Percentiles rank a stretch among this genome's conserved stretches.
Conservation (phyloP, 2,797 vertebrate genomes). For the Pogoniulus pusillus region DNA sequence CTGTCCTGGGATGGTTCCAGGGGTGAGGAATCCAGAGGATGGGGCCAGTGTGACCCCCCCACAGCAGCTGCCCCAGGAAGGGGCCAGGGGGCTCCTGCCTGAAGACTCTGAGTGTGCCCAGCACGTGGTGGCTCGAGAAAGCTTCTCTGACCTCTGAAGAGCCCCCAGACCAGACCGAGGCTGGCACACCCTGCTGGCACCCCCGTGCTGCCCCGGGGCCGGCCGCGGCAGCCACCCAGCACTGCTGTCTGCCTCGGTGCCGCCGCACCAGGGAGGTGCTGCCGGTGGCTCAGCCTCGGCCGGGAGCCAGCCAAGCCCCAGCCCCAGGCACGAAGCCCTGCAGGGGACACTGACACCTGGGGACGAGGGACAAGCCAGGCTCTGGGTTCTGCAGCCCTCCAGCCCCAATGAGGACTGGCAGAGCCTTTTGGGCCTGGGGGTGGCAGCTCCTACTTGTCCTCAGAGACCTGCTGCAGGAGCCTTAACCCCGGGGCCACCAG, state of each 20-base stretch:
- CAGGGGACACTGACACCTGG: background rate
- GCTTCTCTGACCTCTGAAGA: accelerated
- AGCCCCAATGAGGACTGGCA: background rate
- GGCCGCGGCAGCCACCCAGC: accelerated
- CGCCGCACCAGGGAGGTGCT: background rate
- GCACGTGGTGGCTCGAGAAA: accelerated
- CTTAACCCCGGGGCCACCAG: background rate
- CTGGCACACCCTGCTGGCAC: background rate
- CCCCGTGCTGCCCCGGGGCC: background rate
- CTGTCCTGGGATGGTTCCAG: too few relatives aligned
- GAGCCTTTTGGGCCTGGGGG: background rate
- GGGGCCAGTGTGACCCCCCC: background rate
- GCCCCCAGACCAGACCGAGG: too few relatives aligned
- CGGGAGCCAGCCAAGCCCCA: background rate
- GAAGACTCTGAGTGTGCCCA: background rate
- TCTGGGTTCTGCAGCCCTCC: background rate
- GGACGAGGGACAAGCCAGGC: background rate
- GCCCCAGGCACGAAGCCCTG: background rate
- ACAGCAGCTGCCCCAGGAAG: background rate
- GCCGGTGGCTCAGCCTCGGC: background rate
- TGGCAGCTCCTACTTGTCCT: background rate
- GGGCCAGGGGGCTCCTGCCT: background rate
- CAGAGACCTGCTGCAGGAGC: background rate
- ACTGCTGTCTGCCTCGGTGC: background rate
- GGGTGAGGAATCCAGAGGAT: background rate